A percentile compares a stretch with the other conserved stretches of the same genome.
These are phyloP conservation scores for Vombatus ursinus DNA, from an alignment of 2,113 vertebrate species.

Conservation along the genomic window DNA sequence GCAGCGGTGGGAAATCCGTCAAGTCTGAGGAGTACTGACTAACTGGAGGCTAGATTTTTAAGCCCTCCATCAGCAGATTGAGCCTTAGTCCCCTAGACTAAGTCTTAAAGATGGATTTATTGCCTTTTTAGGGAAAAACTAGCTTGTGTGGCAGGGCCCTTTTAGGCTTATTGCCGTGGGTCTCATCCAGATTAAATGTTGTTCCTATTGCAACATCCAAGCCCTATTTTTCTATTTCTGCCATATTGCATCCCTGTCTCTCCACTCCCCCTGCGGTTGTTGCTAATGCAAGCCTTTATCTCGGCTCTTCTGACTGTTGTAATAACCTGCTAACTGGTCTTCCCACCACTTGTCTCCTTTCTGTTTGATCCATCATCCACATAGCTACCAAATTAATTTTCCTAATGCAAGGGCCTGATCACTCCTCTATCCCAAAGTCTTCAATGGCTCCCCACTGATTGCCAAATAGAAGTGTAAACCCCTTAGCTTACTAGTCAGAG, in stretches of 20 bases:
- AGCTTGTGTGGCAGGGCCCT: neutral
- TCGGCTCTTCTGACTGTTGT: neutral
- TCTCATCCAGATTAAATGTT: neutral
- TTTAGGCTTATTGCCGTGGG: neutral
- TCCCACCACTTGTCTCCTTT: neutral
- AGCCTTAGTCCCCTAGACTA: no score
- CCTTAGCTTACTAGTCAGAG: neutral
- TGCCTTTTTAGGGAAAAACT: neutral
- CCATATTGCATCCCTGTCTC: neutral
- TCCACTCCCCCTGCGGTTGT: neutral
- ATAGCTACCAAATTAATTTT: neutral
- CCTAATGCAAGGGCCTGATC: neutral
- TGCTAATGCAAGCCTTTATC: neutral
- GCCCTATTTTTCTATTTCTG: neutral
- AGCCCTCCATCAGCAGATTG: neutral
- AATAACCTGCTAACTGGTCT: neutral
- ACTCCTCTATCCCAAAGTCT: neutral
- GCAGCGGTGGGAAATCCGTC: neutral
- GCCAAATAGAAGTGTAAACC: neutral
- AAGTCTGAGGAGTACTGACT: neutral
- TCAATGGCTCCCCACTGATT: neutral
- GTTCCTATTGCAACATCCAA: no score
- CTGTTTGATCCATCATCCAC: neutral
- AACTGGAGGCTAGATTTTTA: neutral
- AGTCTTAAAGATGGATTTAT: neutral